A percentile compares a stretch with the other conserved stretches of the same genome.
phyloP scores from a whole-genome alignment of 2,888 invertebrate genomes.

The Arctia plantaginis region DNA sequence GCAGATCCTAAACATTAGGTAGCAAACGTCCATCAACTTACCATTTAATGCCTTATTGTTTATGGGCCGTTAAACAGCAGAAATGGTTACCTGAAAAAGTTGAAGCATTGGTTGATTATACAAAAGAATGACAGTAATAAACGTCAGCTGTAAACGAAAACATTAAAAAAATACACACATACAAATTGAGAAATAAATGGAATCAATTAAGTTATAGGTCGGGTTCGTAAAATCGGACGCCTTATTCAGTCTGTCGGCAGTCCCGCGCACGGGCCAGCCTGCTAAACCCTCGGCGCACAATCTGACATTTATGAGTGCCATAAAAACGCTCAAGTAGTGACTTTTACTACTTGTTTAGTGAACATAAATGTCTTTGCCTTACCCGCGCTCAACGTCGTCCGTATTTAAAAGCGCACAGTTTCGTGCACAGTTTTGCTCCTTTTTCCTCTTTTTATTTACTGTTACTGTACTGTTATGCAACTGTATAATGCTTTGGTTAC shows the following conservation, averaged over 20 bases:
- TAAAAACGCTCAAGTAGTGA: constrained; percentile 88
- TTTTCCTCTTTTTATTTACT: constrained; percentile 84
- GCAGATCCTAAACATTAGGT: constrained; percentile 45
- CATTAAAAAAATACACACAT: constrained; percentile 53
- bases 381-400: constrained; percentile 83
- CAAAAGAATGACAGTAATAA: constrained; percentile 58
- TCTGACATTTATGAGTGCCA: constrained; percentile 87
- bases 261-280: constrained; percentile 67
- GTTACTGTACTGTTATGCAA: constrained; percentile 84
- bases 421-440: constrained; percentile 82
- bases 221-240: constrained; percentile 54
- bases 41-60: constrained; percentile 68
- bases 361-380: constrained; percentile 87
- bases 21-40: constrained; percentile 60
- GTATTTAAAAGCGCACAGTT: constrained; percentile 86
- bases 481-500: constrained; percentile 85
- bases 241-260: constrained; percentile 60
- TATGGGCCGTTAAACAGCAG: constrained; percentile 62
- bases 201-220: constrained; percentile 75
- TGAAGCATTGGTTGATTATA: constrained; percentile 65
- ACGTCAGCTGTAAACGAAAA: constrained; percentile 53
- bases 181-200: constrained; percentile 70
- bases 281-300: constrained; percentile 83
- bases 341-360: constrained; percentile 88
- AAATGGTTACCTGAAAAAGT: constrained; percentile 77